Evolutionary conservation across 2,888 invertebrate genomes (phyloP).

Genomic region (Nipponacmea schrenckii): DNA sequence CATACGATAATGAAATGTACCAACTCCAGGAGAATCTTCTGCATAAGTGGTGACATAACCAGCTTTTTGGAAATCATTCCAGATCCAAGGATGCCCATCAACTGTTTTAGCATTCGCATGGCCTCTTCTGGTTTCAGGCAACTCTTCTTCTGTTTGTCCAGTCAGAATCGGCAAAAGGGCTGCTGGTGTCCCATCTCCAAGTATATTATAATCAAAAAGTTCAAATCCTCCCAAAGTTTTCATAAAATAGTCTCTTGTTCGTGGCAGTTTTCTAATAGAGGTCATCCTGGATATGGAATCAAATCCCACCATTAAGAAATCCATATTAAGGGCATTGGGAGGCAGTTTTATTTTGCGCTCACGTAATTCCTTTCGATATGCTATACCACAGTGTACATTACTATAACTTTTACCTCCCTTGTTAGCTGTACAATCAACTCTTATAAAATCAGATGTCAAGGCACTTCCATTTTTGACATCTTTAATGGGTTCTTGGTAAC

Average conservation of each 20-base stretch:
- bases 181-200: constrained; percentile 45
- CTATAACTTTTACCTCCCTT: constrained; percentile 72
- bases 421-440: constrained; percentile 38
- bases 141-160: constrained; percentile 23
- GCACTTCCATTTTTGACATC: constrained; percentile 29
- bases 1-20: constrained; percentile 88
- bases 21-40: constrained; percentile 84
- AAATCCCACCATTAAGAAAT: constrained; percentile 80
- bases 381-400: constrained; percentile 74
- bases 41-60: constrained; percentile 78
- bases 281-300: constrained; percentile 87
- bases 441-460: constrained; percentile 42
- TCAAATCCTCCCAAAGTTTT: constrained; percentile 34
- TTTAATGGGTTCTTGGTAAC: constrained; percentile 25
- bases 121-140: constrained; percentile 66
- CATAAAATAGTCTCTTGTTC: constrained; percentile 41
- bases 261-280: constrained; percentile 46
- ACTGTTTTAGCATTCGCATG: constrained; percentile 75
- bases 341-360: neutral
- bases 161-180: constrained; percentile 43
- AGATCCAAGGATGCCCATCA: constrained; percentile 84
- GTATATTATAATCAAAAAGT: constrained; percentile 45
- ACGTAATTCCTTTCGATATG: constrained; percentile 18
- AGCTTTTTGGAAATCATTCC: constrained; percentile 77
- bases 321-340: constrained; percentile 58